phyloP scores from a whole-genome alignment of 2,888 invertebrate species.

The Drosophila mercatorum region DNA sequence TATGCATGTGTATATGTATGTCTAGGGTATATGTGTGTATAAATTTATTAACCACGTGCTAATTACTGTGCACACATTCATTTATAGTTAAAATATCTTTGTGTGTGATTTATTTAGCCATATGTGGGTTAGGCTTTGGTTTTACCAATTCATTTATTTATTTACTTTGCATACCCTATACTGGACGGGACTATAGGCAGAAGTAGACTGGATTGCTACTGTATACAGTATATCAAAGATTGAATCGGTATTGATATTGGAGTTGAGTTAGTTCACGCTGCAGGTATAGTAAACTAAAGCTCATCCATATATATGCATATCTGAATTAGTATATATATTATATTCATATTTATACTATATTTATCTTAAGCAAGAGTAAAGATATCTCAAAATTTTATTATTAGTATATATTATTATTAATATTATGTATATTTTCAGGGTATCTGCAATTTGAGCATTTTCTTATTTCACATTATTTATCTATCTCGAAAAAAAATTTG shows the following conservation, averaged over 20 bases:
- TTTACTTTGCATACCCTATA: background rate
- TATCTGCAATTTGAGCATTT: background rate
- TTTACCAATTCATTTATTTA: slow-evolving; percentile 21
- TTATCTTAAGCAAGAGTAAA: no score
- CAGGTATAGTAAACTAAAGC: no score
- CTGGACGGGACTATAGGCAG: background rate
- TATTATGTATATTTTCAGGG: background rate
- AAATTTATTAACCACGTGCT: slow-evolving; percentile 71
- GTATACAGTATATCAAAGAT: no score
- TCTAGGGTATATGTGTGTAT: slow-evolving; percentile 37
- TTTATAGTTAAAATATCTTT: slow-evolving; percentile 4
- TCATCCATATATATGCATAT: no score
- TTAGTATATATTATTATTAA: no score
- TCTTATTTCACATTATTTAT: slow-evolving; percentile 2
- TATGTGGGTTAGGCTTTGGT: slow-evolving; percentile 66
- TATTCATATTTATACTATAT: no score
- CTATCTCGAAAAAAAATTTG: slow-evolving; percentile 40
- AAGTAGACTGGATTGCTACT: no score
- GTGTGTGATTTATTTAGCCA: slow-evolving; percentile 57
- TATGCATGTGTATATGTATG: slow-evolving; percentile 11
- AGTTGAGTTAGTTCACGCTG: background rate
- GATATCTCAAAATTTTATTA: no score
- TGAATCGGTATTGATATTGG: background rate
- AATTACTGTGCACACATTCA: slow-evolving; percentile 50
- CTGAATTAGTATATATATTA: no score